Conservation (phyloP, 2,113 vertebrate genomes). For the Psittacula cyanocephala region DNA sequence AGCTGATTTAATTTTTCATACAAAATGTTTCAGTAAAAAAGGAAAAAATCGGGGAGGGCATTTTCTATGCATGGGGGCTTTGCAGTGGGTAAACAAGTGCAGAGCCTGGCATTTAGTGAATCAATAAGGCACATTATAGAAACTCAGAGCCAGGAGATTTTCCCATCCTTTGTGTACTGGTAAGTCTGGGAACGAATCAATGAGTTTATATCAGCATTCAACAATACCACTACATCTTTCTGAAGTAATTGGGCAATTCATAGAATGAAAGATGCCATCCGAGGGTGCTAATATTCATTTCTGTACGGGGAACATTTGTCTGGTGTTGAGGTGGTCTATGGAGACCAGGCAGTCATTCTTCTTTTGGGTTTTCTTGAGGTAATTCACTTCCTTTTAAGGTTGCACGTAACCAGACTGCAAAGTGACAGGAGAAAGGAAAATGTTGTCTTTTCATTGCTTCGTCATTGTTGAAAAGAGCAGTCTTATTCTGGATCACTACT, state of each 20-base stretch:
- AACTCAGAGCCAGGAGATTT: not conserved
- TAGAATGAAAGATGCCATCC: not conserved
- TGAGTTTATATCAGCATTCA: conserved; percentile 25
- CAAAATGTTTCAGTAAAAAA: not conserved
- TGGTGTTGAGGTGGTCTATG: not conserved
- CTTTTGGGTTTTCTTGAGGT: not conserved
- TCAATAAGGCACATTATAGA: conserved; percentile 4
- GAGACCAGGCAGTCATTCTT: not conserved
- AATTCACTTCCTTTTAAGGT: conserved; percentile 14
- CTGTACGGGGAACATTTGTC: not conserved
- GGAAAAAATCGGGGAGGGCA: not conserved
- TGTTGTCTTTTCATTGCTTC: not conserved
- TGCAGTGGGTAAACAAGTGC: conserved; percentile 7
- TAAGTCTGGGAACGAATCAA: conserved; percentile 28
- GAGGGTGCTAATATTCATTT: not conserved
- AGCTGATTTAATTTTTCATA: not conserved
- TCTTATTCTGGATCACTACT: not conserved
- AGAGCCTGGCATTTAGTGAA: conserved; percentile 5
- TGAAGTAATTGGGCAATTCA: conserved; percentile 43
- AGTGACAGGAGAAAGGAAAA: conserved; percentile 15
- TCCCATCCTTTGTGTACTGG: conserved; percentile 20
- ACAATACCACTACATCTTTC: not conserved
- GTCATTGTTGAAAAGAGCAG: not conserved
- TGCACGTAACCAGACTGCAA: conserved; percentile 5
- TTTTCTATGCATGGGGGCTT: not conserved